Evolutionary conservation across 2,113 vertebrate species (phyloP), one percentile per base, ranked within the genome.

Genomic region (Bufo bufo): DNA sequence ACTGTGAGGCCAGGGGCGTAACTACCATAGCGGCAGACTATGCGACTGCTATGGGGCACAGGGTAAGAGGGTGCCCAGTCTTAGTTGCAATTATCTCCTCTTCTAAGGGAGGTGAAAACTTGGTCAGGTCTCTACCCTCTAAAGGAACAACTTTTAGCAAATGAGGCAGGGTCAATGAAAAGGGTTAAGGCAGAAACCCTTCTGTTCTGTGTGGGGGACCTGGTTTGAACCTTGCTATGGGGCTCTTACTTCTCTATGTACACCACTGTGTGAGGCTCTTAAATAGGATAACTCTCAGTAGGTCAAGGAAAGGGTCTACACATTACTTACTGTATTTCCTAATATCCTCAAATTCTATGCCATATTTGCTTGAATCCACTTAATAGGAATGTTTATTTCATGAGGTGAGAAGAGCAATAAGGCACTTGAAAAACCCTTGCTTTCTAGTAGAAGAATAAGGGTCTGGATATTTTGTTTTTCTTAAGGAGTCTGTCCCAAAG

Each of bases 381-480:
- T 4, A 75, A 20, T 47, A 45, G 10, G 71, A 49, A 74, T 14
- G 20, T 71, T 71, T 33, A 43, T 47, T 45, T 19, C 16, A 20
- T 49, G 16, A 75, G 7, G 45, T 75, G 47, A 50, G 43, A 75
- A 49, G 14, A 75, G 33, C 90, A 90, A n/a, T n/a, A 79, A 33
- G 74, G 78, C 19, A 14, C 0, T 0, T 74, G 11, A 23, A 89
- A 86, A 72, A 33, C 85, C 7, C 54, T 13, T 6, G n/a, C 17
- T 71, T 91, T 20, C 17, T 61, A 58, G 77, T 23, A 74, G 49
- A 71, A 85, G 63, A 87, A 85, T 89, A 89, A 83, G 50, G 75
- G 12, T 52, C 61, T 86, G 6, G 6, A 50, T 79, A 77, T 56
- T 86, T 43, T 82, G 82, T 83, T 0, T 0, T 0, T 0, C 43